Base-by-base conservation (phyloP, 2,888 invertebrate genomes). In the Ectemnius continuus region DNA sequence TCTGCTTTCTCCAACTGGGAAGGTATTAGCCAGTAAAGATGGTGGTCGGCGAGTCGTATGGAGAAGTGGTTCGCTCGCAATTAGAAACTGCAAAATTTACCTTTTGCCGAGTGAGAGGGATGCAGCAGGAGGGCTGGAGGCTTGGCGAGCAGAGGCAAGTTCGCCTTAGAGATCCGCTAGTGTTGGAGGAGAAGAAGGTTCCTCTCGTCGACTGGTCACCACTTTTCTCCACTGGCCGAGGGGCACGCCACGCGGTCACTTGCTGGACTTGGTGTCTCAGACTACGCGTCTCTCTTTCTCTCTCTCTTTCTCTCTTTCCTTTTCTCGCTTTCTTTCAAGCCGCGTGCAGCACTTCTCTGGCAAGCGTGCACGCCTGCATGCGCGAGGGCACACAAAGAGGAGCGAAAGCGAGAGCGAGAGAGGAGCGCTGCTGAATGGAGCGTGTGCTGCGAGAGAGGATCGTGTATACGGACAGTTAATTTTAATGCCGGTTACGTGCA, bases 381-480 rank as follows among this genome's bases (percentile, higher is more conserved):
- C 36, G 36, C 36, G 5, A 36, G 36, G 36, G 36, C 36, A 11
- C 8, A 36, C 36, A 36, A 36, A 36, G 36, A 36, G 36, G 36
- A 36, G 36, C 36, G 36, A 36, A 36, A 36, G 4, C 56, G 23
- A 36, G 36, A 36, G 36, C 36, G 36, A 36, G 36, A 36, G 36
- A 36, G 36, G 36, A 11, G 6, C 8, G 8, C 2, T 64, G 80
- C 26, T 80, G 80, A 80, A 80, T 78, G 76, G 72, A 28, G 36
- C 73, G 67, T 36, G 36, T 60, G 65, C 72, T 80, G 64, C 62
- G 70, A 81, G 36, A 36, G 36, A 36, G 75, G 77, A 81, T 81
- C 77, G 70, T 36, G 36, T 73, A 77, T 71, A 70, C 75, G 71
- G 61, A 56, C 68, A 72, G 73, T 81, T 81, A 79, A 79, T 79